Conservation (phyloP, 2,888 invertebrate genomes). For the Drosophila emarginata region DNA sequence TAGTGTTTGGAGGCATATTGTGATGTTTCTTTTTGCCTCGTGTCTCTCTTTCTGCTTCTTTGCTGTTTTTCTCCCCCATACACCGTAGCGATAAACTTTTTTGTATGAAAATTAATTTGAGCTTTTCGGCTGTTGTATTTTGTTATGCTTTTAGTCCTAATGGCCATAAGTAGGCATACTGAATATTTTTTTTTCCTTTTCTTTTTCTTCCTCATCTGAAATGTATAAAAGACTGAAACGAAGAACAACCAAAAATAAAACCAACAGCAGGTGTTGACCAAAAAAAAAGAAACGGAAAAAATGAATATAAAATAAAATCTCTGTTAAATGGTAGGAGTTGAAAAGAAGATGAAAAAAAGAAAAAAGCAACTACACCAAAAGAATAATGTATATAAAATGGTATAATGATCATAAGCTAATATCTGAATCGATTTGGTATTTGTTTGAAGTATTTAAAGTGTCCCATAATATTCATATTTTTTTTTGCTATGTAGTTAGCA, state of each 20-base stretch:
- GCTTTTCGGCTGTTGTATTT: slow-evolving; percentile 53
- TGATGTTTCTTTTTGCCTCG: slow-evolving; percentile 13
- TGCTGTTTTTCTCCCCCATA: not conserved
- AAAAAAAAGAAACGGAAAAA: slow-evolving; percentile 1
- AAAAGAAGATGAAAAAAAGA: not conserved
- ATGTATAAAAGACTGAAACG: not conserved
- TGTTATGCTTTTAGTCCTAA: slow-evolving; percentile 64
- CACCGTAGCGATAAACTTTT: slow-evolving; percentile 55
- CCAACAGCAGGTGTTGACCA: slow-evolving; percentile 8
- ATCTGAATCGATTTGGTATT: not conserved
- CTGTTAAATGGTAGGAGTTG: not conserved
- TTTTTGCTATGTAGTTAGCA: too few relatives aligned
- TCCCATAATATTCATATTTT: too few relatives aligned
- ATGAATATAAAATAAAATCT: slow-evolving; percentile 6
- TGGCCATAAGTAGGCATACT: slow-evolving; percentile 71
- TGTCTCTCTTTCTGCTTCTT: not conserved
- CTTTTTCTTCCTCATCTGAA: not conserved
- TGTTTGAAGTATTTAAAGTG: not conserved
- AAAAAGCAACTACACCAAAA: not conserved
- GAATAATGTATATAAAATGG: not conserved
- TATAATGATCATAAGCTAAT: slow-evolving; percentile 4
- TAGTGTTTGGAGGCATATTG: slow-evolving; percentile 49
- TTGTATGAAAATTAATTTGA: slow-evolving; percentile 74
- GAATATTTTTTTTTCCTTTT: not conserved
- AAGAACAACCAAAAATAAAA: not conserved